Conservation (phyloP, 2,888 invertebrate species). For the Desoria tigrina region DNA sequence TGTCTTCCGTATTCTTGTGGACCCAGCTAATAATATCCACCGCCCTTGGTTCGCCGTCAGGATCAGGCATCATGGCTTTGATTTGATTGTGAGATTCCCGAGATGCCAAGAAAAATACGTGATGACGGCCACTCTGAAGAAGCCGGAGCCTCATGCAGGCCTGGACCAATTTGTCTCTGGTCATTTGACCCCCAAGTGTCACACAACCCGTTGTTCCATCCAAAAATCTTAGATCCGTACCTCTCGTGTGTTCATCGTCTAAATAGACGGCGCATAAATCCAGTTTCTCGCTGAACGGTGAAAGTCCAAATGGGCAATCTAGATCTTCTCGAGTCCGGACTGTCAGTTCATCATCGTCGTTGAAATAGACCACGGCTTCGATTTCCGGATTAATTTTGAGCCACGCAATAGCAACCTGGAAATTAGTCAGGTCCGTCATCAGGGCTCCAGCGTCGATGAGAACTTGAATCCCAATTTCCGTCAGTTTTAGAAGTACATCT, state of each 20-base stretch:
- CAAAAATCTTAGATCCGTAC: constrained; percentile 28
- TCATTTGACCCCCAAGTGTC: constrained; percentile 19
- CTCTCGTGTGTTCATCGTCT: constrained; percentile 33
- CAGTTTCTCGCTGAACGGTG: constrained; percentile 15
- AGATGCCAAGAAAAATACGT: constrained; percentile 35
- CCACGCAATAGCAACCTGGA: constrained; percentile 44
- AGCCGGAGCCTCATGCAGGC: constrained; percentile 31
- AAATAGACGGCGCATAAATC: constrained; percentile 28
- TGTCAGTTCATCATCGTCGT: neutral
- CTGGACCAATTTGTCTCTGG: constrained; percentile 26
- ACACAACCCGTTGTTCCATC: constrained; percentile 22
- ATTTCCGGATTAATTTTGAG: constrained; percentile 21
- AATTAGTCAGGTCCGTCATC: constrained; percentile 41
- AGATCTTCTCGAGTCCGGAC: neutral
- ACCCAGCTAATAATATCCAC: no score
- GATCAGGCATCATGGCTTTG: neutral
- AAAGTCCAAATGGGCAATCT: constrained; percentile 21
- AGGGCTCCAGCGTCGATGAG: constrained; percentile 45
- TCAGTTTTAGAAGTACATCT: constrained; percentile 28
- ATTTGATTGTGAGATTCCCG: constrained; percentile 35
- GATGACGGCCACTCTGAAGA: constrained; percentile 5
- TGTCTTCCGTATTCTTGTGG: no score
- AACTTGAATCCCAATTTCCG: constrained; percentile 20
- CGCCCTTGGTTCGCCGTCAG: neutral
- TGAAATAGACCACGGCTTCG: constrained; percentile 42